Evolutionary conservation across 2,797 vertebrate genomes (phyloP), one percentile per base, ranked within the genome.

Genomic region (Notolepis coatsorum): DNA sequence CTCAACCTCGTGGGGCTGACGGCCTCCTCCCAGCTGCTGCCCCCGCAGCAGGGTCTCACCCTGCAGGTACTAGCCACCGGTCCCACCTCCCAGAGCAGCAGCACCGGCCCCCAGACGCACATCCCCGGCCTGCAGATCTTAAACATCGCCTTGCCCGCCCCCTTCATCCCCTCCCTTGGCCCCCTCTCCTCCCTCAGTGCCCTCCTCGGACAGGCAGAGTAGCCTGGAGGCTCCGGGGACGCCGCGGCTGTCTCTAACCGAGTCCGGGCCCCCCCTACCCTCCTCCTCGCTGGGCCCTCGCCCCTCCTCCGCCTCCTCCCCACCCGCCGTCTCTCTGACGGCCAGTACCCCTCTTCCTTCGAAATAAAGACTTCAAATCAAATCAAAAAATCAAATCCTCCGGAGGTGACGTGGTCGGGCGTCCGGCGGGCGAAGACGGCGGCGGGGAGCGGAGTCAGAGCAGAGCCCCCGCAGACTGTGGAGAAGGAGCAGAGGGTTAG

Each of bases 61-160:
- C 91, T 99, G 57, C 97, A 99, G 85, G 96, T 98, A 12, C 59
- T 99, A 78, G 72, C 96, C 0, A 88, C 96, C 0, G 93, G 82
- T 9, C 66, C 96, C 0, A 70, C 90, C 3, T 79, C 94, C 0
- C 96, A 95, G 64, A 93, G 89, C 89, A 90, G n/a, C n/a, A n/a
- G 79, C 41, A 77, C 92, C 2, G 86, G 81, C 47, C 88, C 93
- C 0, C 94, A 93, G 76, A 77, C 93, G 0, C 96, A 93, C 61
- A 81, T 97, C 23, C 94, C 96, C 0, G 90, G 96, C 23, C 87
- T 98, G 57, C 97, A 99, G 88, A 96, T 99, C 42, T 77, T 99
- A 1, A 99, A 98, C 87, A 96, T 99, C 1, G 92, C 96, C 38
- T 79, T 99, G 71, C 97, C 97, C 0, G 89, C 97, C 18, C 84